Conservation (phyloP, 2,888 invertebrate genomes). For the Cancer borealis region DNA sequence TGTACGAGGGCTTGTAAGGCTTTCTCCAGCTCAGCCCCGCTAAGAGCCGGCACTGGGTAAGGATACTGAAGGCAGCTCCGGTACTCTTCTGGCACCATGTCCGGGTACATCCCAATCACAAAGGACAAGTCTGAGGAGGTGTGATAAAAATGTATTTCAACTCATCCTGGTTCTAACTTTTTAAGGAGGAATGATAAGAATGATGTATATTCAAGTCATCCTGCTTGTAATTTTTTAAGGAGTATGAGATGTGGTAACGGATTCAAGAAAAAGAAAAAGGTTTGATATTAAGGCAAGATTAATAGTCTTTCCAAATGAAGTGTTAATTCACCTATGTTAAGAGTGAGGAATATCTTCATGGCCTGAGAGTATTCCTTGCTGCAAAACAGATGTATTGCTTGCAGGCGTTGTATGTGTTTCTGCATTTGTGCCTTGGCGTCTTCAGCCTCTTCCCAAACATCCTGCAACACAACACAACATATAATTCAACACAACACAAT, state of each 20-base stretch:
- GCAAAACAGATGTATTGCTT: conserved; percentile 94
- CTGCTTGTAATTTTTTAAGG: too few species aligned
- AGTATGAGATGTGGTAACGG: too few species aligned
- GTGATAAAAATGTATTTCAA: neutral
- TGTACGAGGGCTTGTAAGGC: conserved; percentile 93
- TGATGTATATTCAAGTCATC: neutral
- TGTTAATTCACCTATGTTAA: conserved; percentile 85
- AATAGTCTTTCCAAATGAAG: neutral
- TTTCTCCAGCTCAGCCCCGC: conserved; percentile 91
- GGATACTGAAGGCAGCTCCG: conserved; percentile 83
- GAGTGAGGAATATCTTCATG: conserved; percentile 93
- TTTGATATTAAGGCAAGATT: neutral
- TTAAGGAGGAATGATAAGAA: neutral
- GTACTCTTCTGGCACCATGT: conserved; percentile 86
- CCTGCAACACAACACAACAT: conserved; percentile 83
- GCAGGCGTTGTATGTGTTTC: conserved; percentile 92
- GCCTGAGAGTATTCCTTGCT: conserved; percentile 93
- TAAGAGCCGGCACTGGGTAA: conserved; percentile 84
- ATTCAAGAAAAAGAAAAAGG: neutral
- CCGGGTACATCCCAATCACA: conserved; percentile 96
- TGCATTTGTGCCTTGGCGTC: conserved; percentile 90
- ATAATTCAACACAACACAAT: neutral
- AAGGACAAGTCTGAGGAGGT: conserved; percentile 89
- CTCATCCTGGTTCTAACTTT: too few species aligned
- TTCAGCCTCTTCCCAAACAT: conserved; percentile 89